Evolutionary conservation across 1,140 invertebrate species (phyloP).

Genomic region (Drosophila ercepeae): DNA sequence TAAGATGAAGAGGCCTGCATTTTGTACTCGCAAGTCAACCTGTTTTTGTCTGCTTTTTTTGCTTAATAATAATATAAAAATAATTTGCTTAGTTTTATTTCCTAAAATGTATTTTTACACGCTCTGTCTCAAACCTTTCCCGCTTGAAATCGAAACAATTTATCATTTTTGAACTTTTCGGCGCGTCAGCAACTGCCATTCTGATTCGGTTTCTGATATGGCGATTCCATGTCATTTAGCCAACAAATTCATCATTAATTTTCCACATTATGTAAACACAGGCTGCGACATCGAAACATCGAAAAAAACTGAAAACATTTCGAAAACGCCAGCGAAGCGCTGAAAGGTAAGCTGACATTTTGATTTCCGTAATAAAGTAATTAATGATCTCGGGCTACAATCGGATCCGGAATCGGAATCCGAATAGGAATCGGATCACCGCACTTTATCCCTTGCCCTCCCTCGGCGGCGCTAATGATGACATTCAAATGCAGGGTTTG

Average conservation of each 20-base stretch:
- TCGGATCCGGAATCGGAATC: conserved; percentile 49
- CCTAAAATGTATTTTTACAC: background rate
- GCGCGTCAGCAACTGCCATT: conserved; percentile 42
- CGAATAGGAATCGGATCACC: conserved; percentile 67
- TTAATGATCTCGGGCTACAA: conserved; percentile 66
- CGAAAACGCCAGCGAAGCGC: conserved; percentile 30
- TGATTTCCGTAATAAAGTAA: conserved; percentile 82
- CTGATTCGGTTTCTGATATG: conserved; percentile 8
- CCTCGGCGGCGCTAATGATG: conserved; percentile 62
- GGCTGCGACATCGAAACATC: conserved; percentile 5
- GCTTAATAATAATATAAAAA: background rate
- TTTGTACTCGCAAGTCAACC: conserved; percentile 4
- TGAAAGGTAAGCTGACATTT: conserved; percentile 74
- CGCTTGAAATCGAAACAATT: conserved; percentile 48
- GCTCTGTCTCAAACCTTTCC: background rate
- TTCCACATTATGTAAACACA: conserved; percentile 76
- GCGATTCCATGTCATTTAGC: conserved; percentile 46
- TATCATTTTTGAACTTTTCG: conserved; percentile 66
- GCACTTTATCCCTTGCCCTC: conserved; percentile 25
- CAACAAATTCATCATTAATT: conserved; percentile 77
- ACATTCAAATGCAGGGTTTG: conserved; percentile 66
- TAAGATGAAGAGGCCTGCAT: conserved; percentile 50
- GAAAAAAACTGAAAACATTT: conserved; percentile 58
- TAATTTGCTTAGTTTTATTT: background rate
- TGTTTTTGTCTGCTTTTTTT: conserved; percentile 10